These are phyloP conservation scores for Plemyria rubiginata DNA, from an alignment of 2,888 invertebrate species.

Conservation along the genomic window DNA sequence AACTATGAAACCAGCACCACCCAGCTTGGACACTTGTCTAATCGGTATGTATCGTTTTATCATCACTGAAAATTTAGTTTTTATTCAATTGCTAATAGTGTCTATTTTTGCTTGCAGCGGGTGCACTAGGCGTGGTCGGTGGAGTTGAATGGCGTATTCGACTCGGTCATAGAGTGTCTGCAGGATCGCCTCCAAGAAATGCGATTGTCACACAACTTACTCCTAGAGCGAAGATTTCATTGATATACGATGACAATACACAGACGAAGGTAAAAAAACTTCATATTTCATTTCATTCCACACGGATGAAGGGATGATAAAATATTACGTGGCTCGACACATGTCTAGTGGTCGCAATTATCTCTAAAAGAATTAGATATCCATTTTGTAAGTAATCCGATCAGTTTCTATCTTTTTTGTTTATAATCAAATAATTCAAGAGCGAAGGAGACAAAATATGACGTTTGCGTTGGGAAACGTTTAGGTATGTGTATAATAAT, in stretches of 20 bases:
- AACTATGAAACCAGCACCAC: conserved; percentile 70
- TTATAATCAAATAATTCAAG: too few species aligned
- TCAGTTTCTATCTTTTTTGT: too few species aligned
- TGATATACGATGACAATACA: conserved; percentile 74
- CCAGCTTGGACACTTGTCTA: conserved; percentile 70
- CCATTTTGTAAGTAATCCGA: too few species aligned
- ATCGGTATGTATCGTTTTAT: conserved; percentile 60
- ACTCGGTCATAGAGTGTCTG: conserved; percentile 69
- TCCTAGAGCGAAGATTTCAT: conserved; percentile 71
- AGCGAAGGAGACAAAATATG: too few species aligned
- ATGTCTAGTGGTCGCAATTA: too few species aligned
- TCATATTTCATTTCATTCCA: too few species aligned
- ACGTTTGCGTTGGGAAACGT: too few species aligned
- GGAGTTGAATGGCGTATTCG: conserved; percentile 78
- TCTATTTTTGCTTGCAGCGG: conserved; percentile 55
- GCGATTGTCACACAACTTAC: conserved; percentile 77
- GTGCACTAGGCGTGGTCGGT: conserved; percentile 76
- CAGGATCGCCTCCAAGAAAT: conserved; percentile 67
- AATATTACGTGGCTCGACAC: too few species aligned
- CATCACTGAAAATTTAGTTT: not conserved
- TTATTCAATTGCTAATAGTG: not conserved
- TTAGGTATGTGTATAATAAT: too few species aligned
- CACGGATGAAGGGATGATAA: too few species aligned
- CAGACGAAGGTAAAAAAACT: conserved; percentile 60
- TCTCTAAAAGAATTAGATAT: too few species aligned